These are phyloP conservation scores for Scaptomyza cyrtandrae DNA, from an alignment of 2,888 invertebrate genomes.

Conservation along the genomic window DNA sequence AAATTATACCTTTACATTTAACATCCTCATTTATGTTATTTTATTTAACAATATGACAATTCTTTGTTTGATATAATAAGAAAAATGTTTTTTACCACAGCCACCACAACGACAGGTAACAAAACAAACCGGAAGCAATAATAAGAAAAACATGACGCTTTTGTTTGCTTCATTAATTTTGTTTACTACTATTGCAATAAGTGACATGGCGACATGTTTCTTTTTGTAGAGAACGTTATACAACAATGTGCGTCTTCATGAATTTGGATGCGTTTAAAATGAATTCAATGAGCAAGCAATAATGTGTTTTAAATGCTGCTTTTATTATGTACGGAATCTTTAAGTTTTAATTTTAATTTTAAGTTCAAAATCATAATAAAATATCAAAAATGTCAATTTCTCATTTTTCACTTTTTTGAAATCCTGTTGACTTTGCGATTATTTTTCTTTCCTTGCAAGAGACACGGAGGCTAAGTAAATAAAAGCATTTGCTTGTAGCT, in stretches of 20 bases:
- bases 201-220: not conserved
- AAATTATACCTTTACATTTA: not conserved
- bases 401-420: not conserved
- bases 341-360: not conserved
- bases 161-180: not conserved
- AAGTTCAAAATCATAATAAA: not conserved
- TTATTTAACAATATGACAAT: not conserved
- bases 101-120: not conserved
- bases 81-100: not conserved
- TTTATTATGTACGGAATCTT: not conserved
- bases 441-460: slow-evolving; percentile 6
- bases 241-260: not conserved
- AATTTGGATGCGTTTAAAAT: not conserved
- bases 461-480: slow-evolving; percentile 33
- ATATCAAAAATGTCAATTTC: not conserved
- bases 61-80: not conserved
- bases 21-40: not conserved
- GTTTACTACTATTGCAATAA: not conserved
- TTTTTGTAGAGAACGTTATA: not conserved
- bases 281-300: not conserved
- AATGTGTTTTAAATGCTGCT: not conserved
- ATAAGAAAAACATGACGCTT: not conserved
- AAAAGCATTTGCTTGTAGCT: slow-evolving; percentile 48
- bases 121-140: not conserved
- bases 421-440: not conserved